These are phyloP conservation scores for Blastobasis lacticolella DNA, from an alignment of 2,888 invertebrate species.

Conservation along the genomic window DNA sequence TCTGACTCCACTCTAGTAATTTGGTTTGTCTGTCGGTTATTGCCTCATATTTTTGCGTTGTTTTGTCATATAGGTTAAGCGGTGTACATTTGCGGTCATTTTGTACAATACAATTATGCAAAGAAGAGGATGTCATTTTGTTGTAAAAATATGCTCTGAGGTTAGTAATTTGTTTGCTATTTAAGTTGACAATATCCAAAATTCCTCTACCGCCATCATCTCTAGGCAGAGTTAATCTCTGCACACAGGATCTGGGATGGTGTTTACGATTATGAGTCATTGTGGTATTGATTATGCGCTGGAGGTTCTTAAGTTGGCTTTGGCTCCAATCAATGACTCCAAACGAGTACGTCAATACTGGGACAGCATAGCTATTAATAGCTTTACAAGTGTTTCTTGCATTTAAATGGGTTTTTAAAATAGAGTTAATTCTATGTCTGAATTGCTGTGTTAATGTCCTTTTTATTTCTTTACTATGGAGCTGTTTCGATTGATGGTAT, in stretches of 20 bases:
- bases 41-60: too few relatives aligned
- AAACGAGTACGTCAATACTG: slow-evolving; percentile 2
- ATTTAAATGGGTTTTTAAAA: not conserved
- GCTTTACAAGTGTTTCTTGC: not conserved
- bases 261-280: slow-evolving; percentile 4
- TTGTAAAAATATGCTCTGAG: slow-evolving; percentile 2
- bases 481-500: not conserved
- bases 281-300: slow-evolving; percentile 2
- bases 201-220: not conserved
- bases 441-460: not conserved
- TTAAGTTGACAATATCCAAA: slow-evolving; percentile 5
- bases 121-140: not conserved
- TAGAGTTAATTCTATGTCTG: not conserved
- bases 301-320: not conserved
- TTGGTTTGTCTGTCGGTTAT: too few relatives aligned
- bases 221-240: slow-evolving; percentile 4
- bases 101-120: too few relatives aligned
- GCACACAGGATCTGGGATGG: slow-evolving; percentile 5
- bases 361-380: not conserved
- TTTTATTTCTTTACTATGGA: not conserved
- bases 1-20: too few relatives aligned
- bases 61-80: too few relatives aligned
- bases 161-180: slow-evolving; percentile 3
- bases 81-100: too few relatives aligned
- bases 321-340: slow-evolving; percentile 1